Percentiles rank a stretch among this genome's conserved stretches.
phyloP scores from a whole-genome alignment of 2,113 vertebrate species.

The Catharus fuscescens region DNA sequence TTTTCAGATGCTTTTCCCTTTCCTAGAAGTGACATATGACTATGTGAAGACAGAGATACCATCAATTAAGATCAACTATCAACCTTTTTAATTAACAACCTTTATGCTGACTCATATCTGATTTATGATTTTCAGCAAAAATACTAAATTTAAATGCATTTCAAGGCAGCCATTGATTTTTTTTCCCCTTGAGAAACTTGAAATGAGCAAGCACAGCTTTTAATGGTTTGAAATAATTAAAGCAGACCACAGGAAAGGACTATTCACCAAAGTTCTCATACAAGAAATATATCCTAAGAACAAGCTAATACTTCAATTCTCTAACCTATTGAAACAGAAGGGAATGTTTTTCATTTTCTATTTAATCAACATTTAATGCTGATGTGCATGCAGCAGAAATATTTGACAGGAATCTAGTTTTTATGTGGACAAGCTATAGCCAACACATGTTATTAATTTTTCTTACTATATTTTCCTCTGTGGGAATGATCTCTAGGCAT shows the following conservation, averaged over 20 bases:
- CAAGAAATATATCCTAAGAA: neutral
- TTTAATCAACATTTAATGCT: neutral
- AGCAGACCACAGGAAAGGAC: neutral
- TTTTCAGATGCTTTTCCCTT: neutral
- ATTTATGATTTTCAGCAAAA: neutral
- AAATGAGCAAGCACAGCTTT: neutral
- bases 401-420: neutral
- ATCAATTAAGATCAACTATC: neutral
- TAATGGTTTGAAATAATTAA: conserved; percentile 49
- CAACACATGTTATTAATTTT: conserved; percentile 33
- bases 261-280: neutral
- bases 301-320: neutral
- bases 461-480: neutral
- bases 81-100: neutral
- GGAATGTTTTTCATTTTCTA: conserved; percentile 21
- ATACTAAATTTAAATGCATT: neutral
- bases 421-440: neutral
- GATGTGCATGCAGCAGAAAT: neutral
- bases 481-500: neutral
- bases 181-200: neutral
- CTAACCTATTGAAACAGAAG: neutral
- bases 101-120: neutral
- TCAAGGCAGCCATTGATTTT: neutral
- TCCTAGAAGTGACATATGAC: neutral
- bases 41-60: neutral